Evolutionary conservation across 92 coral and sea anemone genomes (phyloP), one percentile per base, ranked within the genome.

Genomic region (Palythoa heliodiscus): DNA sequence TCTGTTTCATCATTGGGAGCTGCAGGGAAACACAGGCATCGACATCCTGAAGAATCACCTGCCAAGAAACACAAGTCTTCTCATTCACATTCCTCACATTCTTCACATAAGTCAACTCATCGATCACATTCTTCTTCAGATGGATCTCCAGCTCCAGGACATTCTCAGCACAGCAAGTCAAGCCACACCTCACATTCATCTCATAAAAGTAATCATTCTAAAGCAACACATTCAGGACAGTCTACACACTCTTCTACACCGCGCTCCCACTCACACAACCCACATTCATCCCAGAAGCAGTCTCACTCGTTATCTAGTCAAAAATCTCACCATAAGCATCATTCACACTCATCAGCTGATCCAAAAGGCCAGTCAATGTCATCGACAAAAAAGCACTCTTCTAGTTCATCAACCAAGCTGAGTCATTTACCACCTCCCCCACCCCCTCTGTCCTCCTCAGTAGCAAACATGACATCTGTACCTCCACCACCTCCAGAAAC

Each of bases 61-160:
- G 88, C 95, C 8, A 92, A 90, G 90, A 93, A 95, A 76, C 97
- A 93, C 91, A 93, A 94, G 60, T 93, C 95, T 12, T 87, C 95
- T 25, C 92, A 90, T 60, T 89, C 93, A 11, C 86, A 91, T 38
- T 73, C 97, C 13, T 82, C 83, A 38, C 91, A 85, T 69, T 73
- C 97, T 13, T 82, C 83, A 52, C 91, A 84, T 67, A 71, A 52
- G 13, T 74, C 90, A 15, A 29, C 71, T 10, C 97, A 92, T 47
- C 82, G 88, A 17, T 57, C 91, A 19, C 93, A 82, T 83, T 91
- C 94, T 14, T 86, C 91, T 7, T 71, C 88, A 19, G 85, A 82
- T 71, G 71, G 84, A 76, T 40, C 84, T 39, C 64, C 87, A 69
- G 52, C 37, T 81, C 24, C 76, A 52, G 86, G 87, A 23, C 87